Evolutionary conservation across 2,113 vertebrate species (phyloP).

Genomic region (Zosterops hypoxanthus): DNA sequence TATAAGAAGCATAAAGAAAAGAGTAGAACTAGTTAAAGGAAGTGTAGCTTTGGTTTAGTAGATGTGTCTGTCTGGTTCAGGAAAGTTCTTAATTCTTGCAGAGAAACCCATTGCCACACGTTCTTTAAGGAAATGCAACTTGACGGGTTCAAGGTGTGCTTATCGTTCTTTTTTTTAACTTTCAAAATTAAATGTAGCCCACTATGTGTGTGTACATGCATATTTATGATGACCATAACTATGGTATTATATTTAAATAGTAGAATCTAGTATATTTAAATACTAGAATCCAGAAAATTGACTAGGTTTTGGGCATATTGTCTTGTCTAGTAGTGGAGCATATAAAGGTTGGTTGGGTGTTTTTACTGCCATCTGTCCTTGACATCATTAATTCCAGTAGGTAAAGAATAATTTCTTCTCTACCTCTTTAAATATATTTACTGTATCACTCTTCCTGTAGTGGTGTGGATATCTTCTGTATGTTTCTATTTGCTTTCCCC

Average conservation of each 20-base stretch:
- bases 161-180: not conserved
- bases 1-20: not conserved
- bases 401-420: not conserved
- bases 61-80: not conserved
- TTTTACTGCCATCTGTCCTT: not conserved
- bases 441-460: not conserved
- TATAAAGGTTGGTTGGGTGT: fast-evolving
- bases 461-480: not conserved
- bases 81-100: not conserved
- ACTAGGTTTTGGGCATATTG: not conserved
- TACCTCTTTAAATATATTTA: not conserved
- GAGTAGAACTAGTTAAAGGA: not conserved
- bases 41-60: not conserved
- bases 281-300: not conserved
- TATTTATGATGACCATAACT: not conserved
- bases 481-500: not conserved
- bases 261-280: not conserved
- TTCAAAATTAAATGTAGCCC: not conserved
- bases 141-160: not conserved
- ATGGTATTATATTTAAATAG: not conserved
- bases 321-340: not conserved
- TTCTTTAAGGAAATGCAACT: not conserved
- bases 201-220: fast-evolving
- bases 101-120: not conserved
- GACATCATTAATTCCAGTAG: not conserved